phyloP scores from a whole-genome alignment of 2,113 vertebrate species.

The Struthio camelus region DNA sequence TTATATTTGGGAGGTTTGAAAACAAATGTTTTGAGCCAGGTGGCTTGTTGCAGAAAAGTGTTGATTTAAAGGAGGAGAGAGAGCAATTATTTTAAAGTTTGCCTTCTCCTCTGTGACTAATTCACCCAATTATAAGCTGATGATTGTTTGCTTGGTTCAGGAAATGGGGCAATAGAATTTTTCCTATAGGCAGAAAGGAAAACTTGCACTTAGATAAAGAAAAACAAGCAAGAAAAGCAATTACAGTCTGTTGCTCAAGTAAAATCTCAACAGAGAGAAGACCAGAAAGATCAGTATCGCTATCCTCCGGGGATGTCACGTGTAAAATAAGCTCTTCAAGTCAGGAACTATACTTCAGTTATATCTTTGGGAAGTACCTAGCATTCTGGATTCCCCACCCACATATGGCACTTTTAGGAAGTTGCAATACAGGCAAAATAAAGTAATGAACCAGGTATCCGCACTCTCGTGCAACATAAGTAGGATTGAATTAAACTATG shows the following conservation, averaged over 20 bases:
- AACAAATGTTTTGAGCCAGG: slow-evolving; percentile 35
- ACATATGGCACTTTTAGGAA: neutral
- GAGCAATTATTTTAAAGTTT: slow-evolving; percentile 49
- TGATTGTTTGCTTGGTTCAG: slow-evolving; percentile 25
- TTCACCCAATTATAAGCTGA: slow-evolving; percentile 52
- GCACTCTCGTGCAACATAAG: neutral
- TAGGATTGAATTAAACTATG: neutral
- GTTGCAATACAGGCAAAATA: neutral
- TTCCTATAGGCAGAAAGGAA: slow-evolving; percentile 28
- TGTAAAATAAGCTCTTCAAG: neutral
- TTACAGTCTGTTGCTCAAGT: neutral
- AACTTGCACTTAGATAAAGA: slow-evolving; percentile 13
- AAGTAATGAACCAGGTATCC: neutral
- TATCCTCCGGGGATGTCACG: neutral
- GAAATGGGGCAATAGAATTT: slow-evolving; percentile 48
- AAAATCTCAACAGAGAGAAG: neutral
- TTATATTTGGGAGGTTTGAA: slow-evolving; percentile 3
- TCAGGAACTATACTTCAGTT: neutral
- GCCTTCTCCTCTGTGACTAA: slow-evolving; percentile 46
- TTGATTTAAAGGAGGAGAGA: slow-evolving; percentile 7
- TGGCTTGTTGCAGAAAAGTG: neutral
- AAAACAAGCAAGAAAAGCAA: neutral
- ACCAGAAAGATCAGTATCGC: neutral
- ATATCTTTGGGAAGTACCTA: neutral
- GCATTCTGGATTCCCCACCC: neutral